Base-by-base conservation (phyloP, 1,140 invertebrate genomes). In the Stenopsyche tienmushanensis region DNA sequence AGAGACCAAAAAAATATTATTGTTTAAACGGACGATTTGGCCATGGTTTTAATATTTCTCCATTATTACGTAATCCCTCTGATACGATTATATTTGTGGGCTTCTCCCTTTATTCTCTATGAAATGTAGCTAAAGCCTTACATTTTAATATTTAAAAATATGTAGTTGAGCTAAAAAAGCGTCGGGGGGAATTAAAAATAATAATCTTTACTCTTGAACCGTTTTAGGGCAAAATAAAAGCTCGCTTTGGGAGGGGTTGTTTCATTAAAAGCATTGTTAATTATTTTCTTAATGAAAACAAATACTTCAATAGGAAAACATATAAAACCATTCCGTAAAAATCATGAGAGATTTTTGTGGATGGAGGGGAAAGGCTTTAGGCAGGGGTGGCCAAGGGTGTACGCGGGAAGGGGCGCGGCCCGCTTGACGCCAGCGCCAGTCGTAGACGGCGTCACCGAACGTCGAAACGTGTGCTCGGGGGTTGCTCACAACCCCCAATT, bases 301-400 rank as follows among this genome's bases (percentile, higher is more conserved):
- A 13, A 67, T 29, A 63, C 54, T 42, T 67, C 66, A 64, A 64
- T 68, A 45, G 53, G 62, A 68, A 68, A 64, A 68, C 62, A 55
- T 69, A 65, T 44, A 62, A 69, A 65, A 47, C 49, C 29, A 7
- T 54, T 34, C 21, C 57, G n/a, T 62, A 65, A 55, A 69, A 65
- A 69, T 69, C 63, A 64, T 34, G 55, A 45, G 66, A 54, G 66
- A 41, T 45, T 52, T 55, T 55, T 23, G 21, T 18, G 23, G 29
- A 21, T 21, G 49, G 53, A 45, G 59, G 21, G 59, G 54, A 42
- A 26, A 39, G 17, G 44, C 20, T 9, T 17, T 10, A 25, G 52
- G 17, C n/a, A 41, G 59, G 59, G 59, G 59, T 29, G 23, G 44
- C 24, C 20, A 26, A 60, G 45, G 9, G 59, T n/a, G 44, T 2